Evolutionary conservation across 2,113 vertebrate genomes (phyloP).

Genomic region (Gila orcuttii): DNA sequence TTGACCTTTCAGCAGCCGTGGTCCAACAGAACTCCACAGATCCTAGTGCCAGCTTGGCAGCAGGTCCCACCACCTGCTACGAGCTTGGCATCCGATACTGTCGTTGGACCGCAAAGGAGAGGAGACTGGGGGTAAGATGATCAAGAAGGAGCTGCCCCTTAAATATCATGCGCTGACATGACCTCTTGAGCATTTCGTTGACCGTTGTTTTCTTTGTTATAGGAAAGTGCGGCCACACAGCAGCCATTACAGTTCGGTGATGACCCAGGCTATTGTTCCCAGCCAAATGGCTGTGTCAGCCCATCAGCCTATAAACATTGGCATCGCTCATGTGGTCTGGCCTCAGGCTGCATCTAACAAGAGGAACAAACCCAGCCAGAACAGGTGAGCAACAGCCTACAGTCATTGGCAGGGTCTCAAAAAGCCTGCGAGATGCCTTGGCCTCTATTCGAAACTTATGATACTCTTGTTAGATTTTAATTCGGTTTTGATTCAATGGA

Average conservation of each 20-base stretch:
- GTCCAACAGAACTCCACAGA: constrained; percentile 88
- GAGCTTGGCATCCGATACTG: constrained; percentile 82
- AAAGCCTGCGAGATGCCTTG: not conserved
- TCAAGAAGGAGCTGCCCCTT: not conserved
- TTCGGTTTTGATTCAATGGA: not conserved
- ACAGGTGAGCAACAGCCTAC: constrained; percentile 77
- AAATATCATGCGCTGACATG: not conserved
- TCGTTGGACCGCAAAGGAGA: constrained; percentile 85
- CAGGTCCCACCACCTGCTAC: constrained; percentile 86
- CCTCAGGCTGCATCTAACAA: constrained; percentile 87
- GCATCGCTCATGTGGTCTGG: constrained; percentile 96
- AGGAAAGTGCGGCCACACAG: constrained; percentile 88
- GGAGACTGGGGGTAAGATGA: constrained; percentile 91
- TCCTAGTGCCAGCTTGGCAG: constrained; percentile 92
- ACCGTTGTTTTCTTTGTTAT: constrained; percentile 38
- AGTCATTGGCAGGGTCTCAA: not conserved
- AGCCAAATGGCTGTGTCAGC: constrained; percentile 93
- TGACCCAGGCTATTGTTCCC: constrained; percentile 87
- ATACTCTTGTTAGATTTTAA: not conserved
- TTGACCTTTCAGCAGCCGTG: constrained; percentile 78
- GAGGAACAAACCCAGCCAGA: constrained; percentile 87
- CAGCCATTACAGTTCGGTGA: constrained; percentile 86
- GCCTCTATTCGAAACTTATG: not conserved
- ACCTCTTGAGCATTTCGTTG: not conserved
- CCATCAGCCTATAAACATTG: constrained; percentile 92